Base-by-base conservation (phyloP, 2,113 vertebrate species). In the Anguilla japonica region DNA sequence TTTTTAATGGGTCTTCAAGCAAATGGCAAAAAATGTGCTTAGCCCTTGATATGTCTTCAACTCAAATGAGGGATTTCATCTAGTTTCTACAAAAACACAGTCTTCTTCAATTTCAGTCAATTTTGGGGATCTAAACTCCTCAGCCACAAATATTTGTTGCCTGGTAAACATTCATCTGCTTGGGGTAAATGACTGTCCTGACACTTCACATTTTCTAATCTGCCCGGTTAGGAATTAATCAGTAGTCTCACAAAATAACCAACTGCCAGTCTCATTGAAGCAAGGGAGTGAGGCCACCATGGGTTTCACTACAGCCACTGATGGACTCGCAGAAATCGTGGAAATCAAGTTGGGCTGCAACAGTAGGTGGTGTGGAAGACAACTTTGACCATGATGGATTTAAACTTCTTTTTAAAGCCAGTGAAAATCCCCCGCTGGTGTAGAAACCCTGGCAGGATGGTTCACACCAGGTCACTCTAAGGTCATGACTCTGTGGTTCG, bases 401-500 rank as follows among this genome's bases (percentile, higher is more conserved):
- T 20, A 8, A n/a, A 26, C 20, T 29, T 60, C 34, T 60, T 71
- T n/a, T 26, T 22, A 75, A 75, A 75, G 9, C 0, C 71, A 75
- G 11, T 5, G 5, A 79, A 78, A 34, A 46, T 56, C 34, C 39
- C 34, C 50, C 41, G n/a, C 80, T 71, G 71, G 86, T 83, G 81
- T n/a, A 87, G 79, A 79, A 84, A 57, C 34, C 81, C 41, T 18
- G 57, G 56, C 41, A 13, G 71, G 41, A 83, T 34, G 14, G 67
- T 53, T 3, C 43, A 80, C 40, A 26, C 20, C 26, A 83, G 95
- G 94, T 95, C 93, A 87, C 81, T 71, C 84, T 43, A 80, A 91
- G 95, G 95, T 95, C 95, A 89, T 80, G 92, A 92, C 93, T 93
- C 92, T 92, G 89, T 85, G 83, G 91, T 90, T 88, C 90, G 86